Conservation (phyloP, 2,113 vertebrate genomes). For the Lichenostomus cassidix region DNA sequence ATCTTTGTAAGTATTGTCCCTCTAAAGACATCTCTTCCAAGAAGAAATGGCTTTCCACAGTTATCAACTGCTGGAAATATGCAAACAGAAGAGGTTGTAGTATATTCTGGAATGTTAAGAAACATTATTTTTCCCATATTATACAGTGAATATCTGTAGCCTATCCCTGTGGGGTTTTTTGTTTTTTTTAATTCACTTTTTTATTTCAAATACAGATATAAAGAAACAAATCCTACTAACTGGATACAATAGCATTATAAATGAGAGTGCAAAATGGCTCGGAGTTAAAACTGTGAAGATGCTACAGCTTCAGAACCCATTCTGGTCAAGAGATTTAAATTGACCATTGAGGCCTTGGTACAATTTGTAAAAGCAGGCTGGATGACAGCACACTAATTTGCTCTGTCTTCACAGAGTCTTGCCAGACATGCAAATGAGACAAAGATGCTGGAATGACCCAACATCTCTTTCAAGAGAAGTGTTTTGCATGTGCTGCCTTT, state of each 20-base stretch:
- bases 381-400: not conserved
- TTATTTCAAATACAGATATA: not conserved
- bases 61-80: not conserved
- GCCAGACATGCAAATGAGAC: not conserved
- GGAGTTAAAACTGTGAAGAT: not conserved
- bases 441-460: not conserved
- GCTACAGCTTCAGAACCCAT: not conserved
- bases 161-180: not conserved
- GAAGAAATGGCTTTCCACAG: not conserved
- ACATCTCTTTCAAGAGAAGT: not conserved
- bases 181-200: rapidly evolving
- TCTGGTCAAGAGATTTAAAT: not conserved
- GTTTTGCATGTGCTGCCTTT: not conserved
- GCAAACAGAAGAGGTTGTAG: not conserved
- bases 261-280: not conserved
- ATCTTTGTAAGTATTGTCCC: not conserved
- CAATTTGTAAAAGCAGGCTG: not conserved
- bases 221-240: not conserved
- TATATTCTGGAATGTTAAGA: not conserved
- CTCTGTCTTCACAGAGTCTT: not conserved
- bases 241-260: not conserved
- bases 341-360: not conserved
- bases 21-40: not conserved
- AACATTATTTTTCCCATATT: not conserved
- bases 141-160: not conserved